Percentiles rank a stretch among this genome's conserved stretches.
Evolutionary conservation across 2,888 invertebrate genomes (phyloP).

Genomic region (Ceraclea dissimilis): DNA sequence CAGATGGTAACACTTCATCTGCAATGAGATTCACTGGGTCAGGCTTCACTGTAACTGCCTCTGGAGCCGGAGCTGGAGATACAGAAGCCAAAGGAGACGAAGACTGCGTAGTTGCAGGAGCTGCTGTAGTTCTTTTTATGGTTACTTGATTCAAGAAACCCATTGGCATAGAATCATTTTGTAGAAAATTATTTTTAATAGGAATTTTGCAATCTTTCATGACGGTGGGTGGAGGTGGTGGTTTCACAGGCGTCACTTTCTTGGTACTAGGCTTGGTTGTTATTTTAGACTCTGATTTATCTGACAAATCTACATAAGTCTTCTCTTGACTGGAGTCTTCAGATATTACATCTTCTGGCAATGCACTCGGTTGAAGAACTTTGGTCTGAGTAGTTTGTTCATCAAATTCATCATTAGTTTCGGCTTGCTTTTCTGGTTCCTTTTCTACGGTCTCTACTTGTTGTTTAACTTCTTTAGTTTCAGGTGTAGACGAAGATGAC

Average conservation of each 20-base stretch:
- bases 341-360: slow-evolving; percentile 20
- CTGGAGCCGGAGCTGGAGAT: not conserved
- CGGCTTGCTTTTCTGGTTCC: slow-evolving; percentile 1
- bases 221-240: not conserved
- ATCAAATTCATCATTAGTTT: slow-evolving; percentile 14
- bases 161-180: slow-evolving; percentile 9
- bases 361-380: slow-evolving; percentile 9
- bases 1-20: slow-evolving; percentile 23
- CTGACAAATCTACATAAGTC: slow-evolving; percentile 23
- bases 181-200: slow-evolving; percentile 18
- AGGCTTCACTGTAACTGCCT: slow-evolving; percentile 5
- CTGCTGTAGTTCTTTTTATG: slow-evolving; percentile 20
- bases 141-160: slow-evolving; percentile 23
- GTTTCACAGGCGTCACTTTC: slow-evolving; percentile 3
- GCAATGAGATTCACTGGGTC: slow-evolving; percentile 16
- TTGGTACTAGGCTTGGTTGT: slow-evolving; percentile 17
- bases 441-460: not conserved
- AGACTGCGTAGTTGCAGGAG: slow-evolving; percentile 3
- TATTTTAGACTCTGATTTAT: slow-evolving; percentile 19
- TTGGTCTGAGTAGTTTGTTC: slow-evolving; percentile 5
- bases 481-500: not conserved
- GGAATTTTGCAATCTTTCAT: slow-evolving; percentile 22
- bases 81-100: not conserved
- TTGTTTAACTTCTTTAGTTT: not conserved
- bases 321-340: slow-evolving; percentile 26